These are phyloP conservation scores for Tenthredo amoena DNA, from an alignment of 2,888 invertebrate genomes.

Conservation along the genomic window DNA sequence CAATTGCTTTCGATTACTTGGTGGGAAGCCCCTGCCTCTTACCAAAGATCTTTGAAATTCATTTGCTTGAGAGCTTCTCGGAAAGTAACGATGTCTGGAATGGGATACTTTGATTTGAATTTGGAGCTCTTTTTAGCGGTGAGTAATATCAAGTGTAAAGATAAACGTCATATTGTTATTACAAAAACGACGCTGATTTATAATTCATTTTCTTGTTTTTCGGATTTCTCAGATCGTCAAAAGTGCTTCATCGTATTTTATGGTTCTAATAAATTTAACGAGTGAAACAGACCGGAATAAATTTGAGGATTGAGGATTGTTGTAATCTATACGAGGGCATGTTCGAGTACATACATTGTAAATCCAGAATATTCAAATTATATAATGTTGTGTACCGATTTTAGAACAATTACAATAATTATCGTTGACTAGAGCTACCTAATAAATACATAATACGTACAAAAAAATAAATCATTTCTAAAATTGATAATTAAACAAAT, in stretches of 20 bases:
- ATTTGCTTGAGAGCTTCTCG: constrained; percentile 7
- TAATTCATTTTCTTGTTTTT: neutral
- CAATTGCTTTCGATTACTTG: constrained; percentile 31
- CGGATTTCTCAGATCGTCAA: constrained; percentile 8
- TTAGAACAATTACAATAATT: neutral
- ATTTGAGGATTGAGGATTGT: neutral
- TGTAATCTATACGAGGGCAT: neutral
- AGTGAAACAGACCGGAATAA: neutral
- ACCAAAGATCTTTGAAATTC: constrained; percentile 38
- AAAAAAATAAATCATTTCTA: neutral
- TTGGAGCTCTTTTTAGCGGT: constrained; percentile 36
- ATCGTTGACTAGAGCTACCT: neutral
- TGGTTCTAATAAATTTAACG: constrained; percentile 28
- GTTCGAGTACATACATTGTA: neutral
- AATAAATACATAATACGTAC: neutral
- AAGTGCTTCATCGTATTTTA: constrained; percentile 35
- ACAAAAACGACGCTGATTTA: neutral
- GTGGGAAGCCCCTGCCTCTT: constrained; percentile 47
- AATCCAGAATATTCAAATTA: neutral
- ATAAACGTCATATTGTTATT: neutral
- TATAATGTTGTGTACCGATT: neutral
- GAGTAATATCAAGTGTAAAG: neutral
- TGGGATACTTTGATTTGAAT: constrained; percentile 42
- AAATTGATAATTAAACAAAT: neutral
- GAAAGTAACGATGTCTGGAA: constrained; percentile 22